Base-by-base conservation (phyloP, 2,797 vertebrate species). In the Microtus agrestis region DNA sequence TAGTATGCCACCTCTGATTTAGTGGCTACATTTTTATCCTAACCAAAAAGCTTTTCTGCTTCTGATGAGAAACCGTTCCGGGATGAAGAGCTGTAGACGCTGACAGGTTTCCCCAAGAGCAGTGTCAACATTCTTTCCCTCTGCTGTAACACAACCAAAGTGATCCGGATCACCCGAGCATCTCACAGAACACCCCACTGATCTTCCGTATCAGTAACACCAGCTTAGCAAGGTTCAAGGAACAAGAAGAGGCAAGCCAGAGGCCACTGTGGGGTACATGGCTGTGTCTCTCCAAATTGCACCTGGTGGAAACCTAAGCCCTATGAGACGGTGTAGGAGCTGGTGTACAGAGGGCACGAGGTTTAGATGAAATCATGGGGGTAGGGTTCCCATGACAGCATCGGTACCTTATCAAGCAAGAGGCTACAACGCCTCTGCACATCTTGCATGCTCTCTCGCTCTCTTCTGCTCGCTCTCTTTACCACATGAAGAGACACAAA, bases 31-130 rank as follows among this genome's bases (percentile, higher is more conserved):
- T 84, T 91, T 51, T 82, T 88, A 76, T 84, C 43, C 48, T 56
- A 71, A 87, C 82, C 77, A 89, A 59, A 78, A 89, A 95, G n/a
- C 59, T 65, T 85, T 91, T 84, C 56, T 91, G 54, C 63, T 65
- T 63, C 69, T 37, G 69, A 63, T 84, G 63, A 78, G 56, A 86
- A 71, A 43, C 11, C 34, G 27, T 95, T 79, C 54, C 74, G 63
- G 61, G 27, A 86, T 63, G 56, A 77, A 65, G 27, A 87, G 15
- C 12, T 31, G 51, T 19, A 69, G n/a, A 37, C 29, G 59, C 40
- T 80, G 61, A 85, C 48, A 93, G 71, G 37, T 85, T 51, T 80
- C 90, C 84, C 63, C 74, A 19, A 88, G 73, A 67, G 63, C 56
- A 37, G 3, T 74, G 74, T 85, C 87, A 79, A 87, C 69, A 61